These are phyloP conservation scores for Chloropsis cyanopogon DNA, from an alignment of 2,113 vertebrate genomes.

Conservation along the genomic window DNA sequence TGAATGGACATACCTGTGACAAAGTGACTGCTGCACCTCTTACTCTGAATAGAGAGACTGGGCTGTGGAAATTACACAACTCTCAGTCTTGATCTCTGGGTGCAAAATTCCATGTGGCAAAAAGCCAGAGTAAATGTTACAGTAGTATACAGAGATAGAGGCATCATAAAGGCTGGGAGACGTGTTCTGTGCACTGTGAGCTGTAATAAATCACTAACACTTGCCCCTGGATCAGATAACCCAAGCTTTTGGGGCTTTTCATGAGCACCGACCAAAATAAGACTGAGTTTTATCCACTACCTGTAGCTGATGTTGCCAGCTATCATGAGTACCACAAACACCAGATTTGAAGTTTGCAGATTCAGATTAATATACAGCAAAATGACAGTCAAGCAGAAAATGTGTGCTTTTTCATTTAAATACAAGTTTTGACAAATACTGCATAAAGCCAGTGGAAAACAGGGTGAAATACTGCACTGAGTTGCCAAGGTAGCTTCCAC, in stretches of 20 bases:
- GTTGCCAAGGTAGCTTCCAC: neutral
- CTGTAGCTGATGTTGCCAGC: neutral
- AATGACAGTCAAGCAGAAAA: neutral
- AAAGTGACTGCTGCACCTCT: neutral
- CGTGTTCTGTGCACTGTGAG: neutral
- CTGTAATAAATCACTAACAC: neutral
- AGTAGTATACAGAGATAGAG: neutral
- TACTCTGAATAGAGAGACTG: neutral
- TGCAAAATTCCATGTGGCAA: constrained; percentile 33
- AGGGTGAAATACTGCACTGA: neutral
- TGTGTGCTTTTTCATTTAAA: neutral
- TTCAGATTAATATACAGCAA: neutral
- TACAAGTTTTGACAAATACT: neutral
- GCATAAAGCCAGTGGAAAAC: neutral
- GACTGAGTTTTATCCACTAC: neutral
- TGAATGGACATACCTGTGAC: neutral
- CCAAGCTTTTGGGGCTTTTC: neutral
- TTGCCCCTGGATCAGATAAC: neutral
- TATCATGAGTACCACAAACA: neutral
- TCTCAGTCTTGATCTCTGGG: neutral
- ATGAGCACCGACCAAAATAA: neutral
- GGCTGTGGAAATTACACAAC: neutral
- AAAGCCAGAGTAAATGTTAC: constrained; percentile 42
- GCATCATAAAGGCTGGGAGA: neutral
- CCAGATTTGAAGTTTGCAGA: neutral